These are phyloP conservation scores for Serinus canaria DNA, from an alignment of 2,113 vertebrate genomes.

Conservation along the genomic window DNA sequence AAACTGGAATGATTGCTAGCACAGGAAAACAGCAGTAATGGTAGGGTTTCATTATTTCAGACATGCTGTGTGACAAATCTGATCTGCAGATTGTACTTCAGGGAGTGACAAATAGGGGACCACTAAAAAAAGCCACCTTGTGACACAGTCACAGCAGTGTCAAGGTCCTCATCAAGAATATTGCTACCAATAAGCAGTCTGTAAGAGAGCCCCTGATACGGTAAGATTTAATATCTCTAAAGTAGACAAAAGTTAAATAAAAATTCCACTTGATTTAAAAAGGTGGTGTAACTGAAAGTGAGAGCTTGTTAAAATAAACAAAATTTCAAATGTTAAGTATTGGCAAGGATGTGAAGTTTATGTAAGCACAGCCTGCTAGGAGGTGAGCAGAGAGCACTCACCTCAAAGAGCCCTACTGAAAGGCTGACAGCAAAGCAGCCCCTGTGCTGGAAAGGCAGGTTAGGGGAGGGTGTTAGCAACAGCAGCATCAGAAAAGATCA, in stretches of 20 bases:
- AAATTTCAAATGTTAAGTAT: neutral
- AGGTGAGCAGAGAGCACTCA: neutral
- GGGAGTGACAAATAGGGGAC: neutral
- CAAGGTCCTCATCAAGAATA: neutral
- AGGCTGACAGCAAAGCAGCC: neutral
- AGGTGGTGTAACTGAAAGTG: neutral
- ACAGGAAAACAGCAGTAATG: neutral
- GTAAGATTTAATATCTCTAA: neutral
- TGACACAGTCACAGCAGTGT: neutral
- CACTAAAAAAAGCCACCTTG: neutral
- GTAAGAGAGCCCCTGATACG: neutral
- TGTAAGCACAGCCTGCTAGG: neutral
- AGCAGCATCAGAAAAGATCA: neutral
- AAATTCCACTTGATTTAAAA: neutral
- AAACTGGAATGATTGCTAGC: neutral
- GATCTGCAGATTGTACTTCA: neutral
- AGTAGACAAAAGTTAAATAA: neutral
- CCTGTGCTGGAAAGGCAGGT: neutral
- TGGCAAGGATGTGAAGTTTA: neutral
- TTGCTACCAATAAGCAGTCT: neutral
- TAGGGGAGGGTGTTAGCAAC: neutral
- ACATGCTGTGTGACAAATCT: neutral
- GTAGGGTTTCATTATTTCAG: neutral
- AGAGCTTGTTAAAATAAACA: neutral
- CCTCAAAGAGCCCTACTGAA: neutral